Evolutionary conservation across 1,140 invertebrate genomes (phyloP), one percentile per base, ranked within the genome.

Genomic region (Pseudachorutes palmiensis): DNA sequence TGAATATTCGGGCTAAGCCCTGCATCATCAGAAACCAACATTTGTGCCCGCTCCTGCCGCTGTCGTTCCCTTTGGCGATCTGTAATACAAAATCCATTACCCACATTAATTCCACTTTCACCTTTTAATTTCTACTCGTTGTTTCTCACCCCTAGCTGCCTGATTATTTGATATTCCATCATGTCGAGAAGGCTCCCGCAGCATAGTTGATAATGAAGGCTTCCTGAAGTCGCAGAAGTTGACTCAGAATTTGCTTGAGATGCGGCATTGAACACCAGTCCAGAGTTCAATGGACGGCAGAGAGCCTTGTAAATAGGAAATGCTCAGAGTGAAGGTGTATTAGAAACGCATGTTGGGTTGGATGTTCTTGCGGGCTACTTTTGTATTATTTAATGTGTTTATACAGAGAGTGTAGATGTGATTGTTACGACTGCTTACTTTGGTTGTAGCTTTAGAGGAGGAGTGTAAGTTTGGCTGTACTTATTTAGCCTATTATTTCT

Each of bases 61-160:
- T 88, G 86, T 77, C 83, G 81, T 79, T 88, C 86, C 69, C 87
- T 84, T 76, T 86, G 83, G 72, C 86, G 82, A 78, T 87, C 86
- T 63, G 19, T 9, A 55, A 55, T 14, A 45, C 5, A 26, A 63
- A 63, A 9, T 48, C 16, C 36, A 14, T 57, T 57, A 26, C 51
- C 24, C 5, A 57, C 22, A 57, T 19, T 57, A 57, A 57, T 14
- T 9, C 22, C 14, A 24, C 5, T 57, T 57, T 16, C 36, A 45
- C 36, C 9, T 45, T 45, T n/a, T n/a, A n/a, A n/a, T n/a, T n/a
- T n/a, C n/a, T n/a, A n/a, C n/a, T n/a, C n/a, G n/a, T n/a, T n/a
- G 9, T 45, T 19, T 19, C 32, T 49, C 70, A 72, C 71, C 71
- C 66, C 62, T 72, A 65, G 68, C 71, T 68, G 71, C 70, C 59